Evolutionary conservation across 2,113 vertebrate species (phyloP).

Genomic region (Centropristis striata): DNA sequence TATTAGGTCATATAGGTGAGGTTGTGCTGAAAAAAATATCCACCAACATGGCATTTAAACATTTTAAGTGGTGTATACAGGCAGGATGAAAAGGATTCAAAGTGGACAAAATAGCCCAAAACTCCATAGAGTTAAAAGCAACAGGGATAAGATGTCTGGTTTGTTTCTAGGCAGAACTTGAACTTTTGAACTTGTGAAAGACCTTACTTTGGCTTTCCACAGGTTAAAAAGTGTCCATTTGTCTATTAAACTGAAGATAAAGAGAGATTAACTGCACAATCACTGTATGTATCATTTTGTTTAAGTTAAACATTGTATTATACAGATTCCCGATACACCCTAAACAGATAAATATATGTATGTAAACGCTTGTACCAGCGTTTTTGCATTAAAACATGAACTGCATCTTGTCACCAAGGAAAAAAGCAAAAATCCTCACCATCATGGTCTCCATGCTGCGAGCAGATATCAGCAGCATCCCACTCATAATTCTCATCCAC

Average conservation of each 20-base stretch:
- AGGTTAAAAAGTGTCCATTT: neutral
- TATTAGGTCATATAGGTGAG: too few relatives aligned
- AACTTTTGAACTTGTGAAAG: too few relatives aligned
- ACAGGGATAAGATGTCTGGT: too few relatives aligned
- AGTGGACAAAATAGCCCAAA: too few relatives aligned
- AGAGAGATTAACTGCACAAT: neutral
- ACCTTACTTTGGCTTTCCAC: neutral
- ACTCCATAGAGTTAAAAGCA: too few relatives aligned
- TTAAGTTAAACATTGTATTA: neutral
- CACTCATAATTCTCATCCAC: slow-evolving; percentile 88
- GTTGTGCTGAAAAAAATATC: too few relatives aligned
- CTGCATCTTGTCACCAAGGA: neutral
- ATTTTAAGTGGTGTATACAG: too few relatives aligned
- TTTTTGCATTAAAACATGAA: neutral
- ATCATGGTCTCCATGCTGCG: slow-evolving; percentile 61
- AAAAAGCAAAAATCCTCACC: slow-evolving; percentile 50
- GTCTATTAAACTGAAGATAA: neutral
- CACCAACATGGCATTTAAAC: too few relatives aligned
- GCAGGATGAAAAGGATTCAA: too few relatives aligned
- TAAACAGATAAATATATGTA: neutral
- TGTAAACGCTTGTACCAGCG: neutral
- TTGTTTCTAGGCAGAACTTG: too few relatives aligned
- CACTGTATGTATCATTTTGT: neutral
- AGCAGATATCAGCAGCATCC: slow-evolving; percentile 77
- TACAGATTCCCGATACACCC: neutral